phyloP scores from a whole-genome alignment of 2,113 vertebrate species.

The Sialia sialis region DNA sequence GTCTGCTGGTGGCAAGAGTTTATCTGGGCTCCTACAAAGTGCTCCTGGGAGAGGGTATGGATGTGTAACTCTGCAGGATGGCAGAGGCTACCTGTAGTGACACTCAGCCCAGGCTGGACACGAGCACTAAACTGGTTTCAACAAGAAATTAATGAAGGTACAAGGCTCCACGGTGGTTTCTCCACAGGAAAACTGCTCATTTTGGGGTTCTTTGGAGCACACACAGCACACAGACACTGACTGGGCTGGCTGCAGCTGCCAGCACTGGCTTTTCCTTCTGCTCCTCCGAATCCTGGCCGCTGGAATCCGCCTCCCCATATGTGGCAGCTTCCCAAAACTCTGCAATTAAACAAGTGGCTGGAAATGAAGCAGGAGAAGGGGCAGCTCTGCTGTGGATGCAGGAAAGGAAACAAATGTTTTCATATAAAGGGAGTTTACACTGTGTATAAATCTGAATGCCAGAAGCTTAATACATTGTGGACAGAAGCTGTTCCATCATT shows the following conservation, averaged over 20 bases:
- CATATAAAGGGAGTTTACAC: constrained; percentile 22
- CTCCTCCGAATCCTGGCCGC: neutral
- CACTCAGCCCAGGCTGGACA: neutral
- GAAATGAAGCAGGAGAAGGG: neutral
- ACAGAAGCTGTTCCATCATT: constrained; percentile 36
- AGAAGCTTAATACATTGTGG: constrained; percentile 14
- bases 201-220: neutral
- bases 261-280: neutral
- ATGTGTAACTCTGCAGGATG: neutral
- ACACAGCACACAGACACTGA: neutral
- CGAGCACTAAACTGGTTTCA: accelerated
- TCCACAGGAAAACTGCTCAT: neutral
- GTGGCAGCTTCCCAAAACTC: neutral
- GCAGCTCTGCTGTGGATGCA: neutral
- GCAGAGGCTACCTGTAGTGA: neutral
- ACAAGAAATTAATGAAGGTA: neutral
- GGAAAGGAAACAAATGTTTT: constrained; percentile 41
- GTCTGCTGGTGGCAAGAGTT: neutral
- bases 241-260: neutral
- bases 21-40: neutral
- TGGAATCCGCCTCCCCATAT: neutral
- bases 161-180: accelerated
- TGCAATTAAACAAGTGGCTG: neutral
- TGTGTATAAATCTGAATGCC: neutral
- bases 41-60: neutral